These are phyloP conservation scores for Nipponacmea schrenckii DNA, from an alignment of 2,888 invertebrate species.

Conservation along the genomic window DNA sequence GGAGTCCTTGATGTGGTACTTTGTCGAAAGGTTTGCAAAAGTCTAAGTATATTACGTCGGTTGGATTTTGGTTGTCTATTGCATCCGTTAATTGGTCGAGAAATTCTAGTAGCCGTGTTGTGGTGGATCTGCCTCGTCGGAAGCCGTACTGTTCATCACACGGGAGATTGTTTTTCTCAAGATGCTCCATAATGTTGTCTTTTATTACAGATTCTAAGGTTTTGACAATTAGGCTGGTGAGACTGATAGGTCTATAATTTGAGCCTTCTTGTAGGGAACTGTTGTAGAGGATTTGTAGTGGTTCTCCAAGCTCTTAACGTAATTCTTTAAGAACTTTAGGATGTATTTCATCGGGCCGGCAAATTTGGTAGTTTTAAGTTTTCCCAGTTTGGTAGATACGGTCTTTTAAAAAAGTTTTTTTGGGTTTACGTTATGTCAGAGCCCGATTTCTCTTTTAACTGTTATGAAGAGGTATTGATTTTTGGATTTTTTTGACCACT, in stretches of 20 bases:
- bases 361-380: not conserved
- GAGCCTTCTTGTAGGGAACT: not conserved
- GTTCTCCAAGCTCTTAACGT: no score
- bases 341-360: not conserved
- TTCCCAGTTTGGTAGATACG: not conserved
- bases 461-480: no score
- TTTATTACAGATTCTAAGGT: constrained; percentile 15
- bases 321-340: not conserved
- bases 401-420: no score
- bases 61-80: constrained; percentile 4
- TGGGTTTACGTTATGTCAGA: no score
- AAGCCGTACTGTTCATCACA: constrained; percentile 18
- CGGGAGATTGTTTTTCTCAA: not conserved
- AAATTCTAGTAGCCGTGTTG: constrained; percentile 4
- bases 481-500: no score
- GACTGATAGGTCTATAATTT: constrained; percentile 19
- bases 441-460: no score
- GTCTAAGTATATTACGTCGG: constrained; percentile 8
- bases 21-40: not conserved
- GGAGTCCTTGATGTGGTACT: constrained; percentile 14
- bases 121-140: constrained; percentile 9
- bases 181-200: constrained; percentile 11
- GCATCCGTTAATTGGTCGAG: constrained; percentile 12
- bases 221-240: constrained; percentile 18
- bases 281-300: no score